Evolutionary conservation across 2,113 vertebrate genomes (phyloP).

Genomic region (Zootoca vivipara): DNA sequence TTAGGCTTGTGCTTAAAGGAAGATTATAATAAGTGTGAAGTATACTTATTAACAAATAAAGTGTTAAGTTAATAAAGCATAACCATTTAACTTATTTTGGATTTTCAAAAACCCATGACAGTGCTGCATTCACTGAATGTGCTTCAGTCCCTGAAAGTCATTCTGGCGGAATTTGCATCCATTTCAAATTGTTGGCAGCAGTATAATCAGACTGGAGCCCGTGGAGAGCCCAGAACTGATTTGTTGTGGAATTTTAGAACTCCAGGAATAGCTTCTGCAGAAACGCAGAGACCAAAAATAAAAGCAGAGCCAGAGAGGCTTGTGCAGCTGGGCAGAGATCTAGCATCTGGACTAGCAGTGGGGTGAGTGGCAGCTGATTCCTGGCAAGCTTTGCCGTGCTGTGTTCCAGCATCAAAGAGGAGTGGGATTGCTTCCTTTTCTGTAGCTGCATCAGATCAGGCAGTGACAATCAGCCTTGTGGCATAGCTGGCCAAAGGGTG

Average conservation of each 20-base stretch:
- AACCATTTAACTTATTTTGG: not conserved
- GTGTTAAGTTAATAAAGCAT: not conserved
- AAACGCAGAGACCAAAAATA: slow-evolving; percentile 51
- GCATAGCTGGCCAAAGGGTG: not conserved
- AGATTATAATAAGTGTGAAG: not conserved
- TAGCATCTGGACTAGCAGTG: slow-evolving; percentile 39
- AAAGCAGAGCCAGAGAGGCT: slow-evolving; percentile 39
- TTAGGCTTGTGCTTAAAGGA: not conserved
- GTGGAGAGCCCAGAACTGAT: not conserved
- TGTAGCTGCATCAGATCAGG: accelerated
- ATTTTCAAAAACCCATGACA: not conserved
- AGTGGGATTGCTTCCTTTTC: slow-evolving; percentile 11
- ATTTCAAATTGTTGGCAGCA: not conserved
- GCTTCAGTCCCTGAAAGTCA: not conserved
- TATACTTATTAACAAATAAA: not conserved
- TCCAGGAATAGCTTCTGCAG: not conserved
- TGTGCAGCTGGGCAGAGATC: slow-evolving; percentile 37
- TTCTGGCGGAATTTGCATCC: not conserved
- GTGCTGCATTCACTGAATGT: not conserved
- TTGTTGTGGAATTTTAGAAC: slow-evolving; percentile 30
- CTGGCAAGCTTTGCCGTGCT: not conserved
- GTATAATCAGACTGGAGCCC: not conserved
- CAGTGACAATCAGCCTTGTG: not conserved
- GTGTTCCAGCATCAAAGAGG: not conserved
- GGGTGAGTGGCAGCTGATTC: not conserved